These are phyloP conservation scores for Hyposoter didymator DNA, from an alignment of 2,888 invertebrate genomes.

Conservation along the genomic window DNA sequence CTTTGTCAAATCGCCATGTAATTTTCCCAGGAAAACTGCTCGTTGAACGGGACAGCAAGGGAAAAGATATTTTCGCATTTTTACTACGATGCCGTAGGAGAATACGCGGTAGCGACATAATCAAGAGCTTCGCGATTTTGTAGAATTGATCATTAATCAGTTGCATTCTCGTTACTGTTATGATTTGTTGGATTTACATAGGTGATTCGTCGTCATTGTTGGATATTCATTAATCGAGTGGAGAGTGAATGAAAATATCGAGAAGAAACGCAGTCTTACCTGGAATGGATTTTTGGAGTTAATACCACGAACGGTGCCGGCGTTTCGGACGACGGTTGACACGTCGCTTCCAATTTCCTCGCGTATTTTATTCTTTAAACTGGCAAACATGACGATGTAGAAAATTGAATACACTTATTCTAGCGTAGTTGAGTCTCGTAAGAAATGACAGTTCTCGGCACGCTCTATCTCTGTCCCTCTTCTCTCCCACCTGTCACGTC, in stretches of 20 bases:
- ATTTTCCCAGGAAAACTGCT: not conserved
- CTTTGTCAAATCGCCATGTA: not conserved
- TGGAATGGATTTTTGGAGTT: conserved; percentile 81
- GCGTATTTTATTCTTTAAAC: conserved; percentile 94
- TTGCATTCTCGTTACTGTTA: not conserved
- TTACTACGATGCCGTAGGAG: not conserved
- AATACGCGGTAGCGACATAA: not conserved
- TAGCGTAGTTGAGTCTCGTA: conserved; percentile 9
- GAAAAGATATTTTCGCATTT: not conserved
- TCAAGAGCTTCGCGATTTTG: not conserved
- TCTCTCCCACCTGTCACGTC: conserved; percentile 70
- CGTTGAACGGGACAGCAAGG: not conserved
- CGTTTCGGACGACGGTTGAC: conserved; percentile 83
- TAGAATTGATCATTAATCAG: not conserved
- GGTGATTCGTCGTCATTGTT: not conserved
- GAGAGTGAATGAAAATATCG: not conserved
- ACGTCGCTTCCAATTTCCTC: conserved; percentile 95
- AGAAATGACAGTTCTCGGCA: conserved; percentile 57
- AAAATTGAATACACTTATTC: conserved; percentile 9
- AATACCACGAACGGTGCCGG: conserved; percentile 79
- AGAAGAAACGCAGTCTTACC: conserved; percentile 72
- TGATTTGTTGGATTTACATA: not conserved
- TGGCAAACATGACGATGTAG: conserved; percentile 90
- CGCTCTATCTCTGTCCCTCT: conserved; percentile 25
- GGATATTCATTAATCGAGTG: not conserved